These are phyloP conservation scores for Lycopodina hypogea DNA, from an alignment of 37 sponge, comb jelly and placozoan genomes.

Conservation along the genomic window DNA sequence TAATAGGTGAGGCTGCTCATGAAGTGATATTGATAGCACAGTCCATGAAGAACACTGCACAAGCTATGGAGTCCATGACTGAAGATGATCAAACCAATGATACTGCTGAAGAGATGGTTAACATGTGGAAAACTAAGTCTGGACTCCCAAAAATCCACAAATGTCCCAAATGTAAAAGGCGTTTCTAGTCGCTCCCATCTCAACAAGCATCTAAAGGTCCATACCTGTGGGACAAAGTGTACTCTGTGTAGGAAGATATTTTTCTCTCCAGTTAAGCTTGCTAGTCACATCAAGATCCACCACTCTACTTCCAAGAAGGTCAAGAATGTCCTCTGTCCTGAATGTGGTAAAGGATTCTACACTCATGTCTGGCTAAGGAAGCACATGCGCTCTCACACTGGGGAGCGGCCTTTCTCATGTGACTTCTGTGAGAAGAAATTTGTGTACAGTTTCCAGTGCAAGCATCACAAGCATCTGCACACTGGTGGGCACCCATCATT, in stretches of 20 bases:
- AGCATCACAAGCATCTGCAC: slow-evolving; percentile 35
- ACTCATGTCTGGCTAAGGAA: slow-evolving; percentile 16
- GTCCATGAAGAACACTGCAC: slow-evolving; percentile 12
- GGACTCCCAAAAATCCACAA: slow-evolving; percentile 22
- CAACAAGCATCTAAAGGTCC: slow-evolving; percentile 3
- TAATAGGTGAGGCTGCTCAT: slow-evolving; percentile 12
- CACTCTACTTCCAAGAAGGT: slow-evolving; percentile 12
- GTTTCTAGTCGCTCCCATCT: background rate
- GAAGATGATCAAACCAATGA: background rate
- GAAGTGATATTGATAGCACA: slow-evolving; percentile 32
- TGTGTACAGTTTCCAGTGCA: slow-evolving; percentile 13
- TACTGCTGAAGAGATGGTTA: background rate
- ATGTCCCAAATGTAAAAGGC: slow-evolving; percentile 22
- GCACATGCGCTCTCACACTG: slow-evolving; percentile 23
- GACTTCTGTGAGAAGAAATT: slow-evolving; percentile 30
- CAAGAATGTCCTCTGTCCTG: slow-evolving; percentile 7
- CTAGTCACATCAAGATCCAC: slow-evolving; percentile 13
- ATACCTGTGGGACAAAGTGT: slow-evolving; percentile 21
- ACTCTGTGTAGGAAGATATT: slow-evolving; percentile 23
- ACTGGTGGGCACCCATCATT: slow-evolving; percentile 5
- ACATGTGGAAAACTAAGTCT: slow-evolving; percentile 3
- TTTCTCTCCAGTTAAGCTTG: slow-evolving; percentile 27
- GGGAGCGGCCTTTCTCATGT: slow-evolving; percentile 16
- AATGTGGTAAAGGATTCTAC: slow-evolving; percentile 29
- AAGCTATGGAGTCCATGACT: slow-evolving; percentile 17